Conservation (phyloP, 2,113 vertebrate genomes). For the Silurus meridionalis region DNA sequence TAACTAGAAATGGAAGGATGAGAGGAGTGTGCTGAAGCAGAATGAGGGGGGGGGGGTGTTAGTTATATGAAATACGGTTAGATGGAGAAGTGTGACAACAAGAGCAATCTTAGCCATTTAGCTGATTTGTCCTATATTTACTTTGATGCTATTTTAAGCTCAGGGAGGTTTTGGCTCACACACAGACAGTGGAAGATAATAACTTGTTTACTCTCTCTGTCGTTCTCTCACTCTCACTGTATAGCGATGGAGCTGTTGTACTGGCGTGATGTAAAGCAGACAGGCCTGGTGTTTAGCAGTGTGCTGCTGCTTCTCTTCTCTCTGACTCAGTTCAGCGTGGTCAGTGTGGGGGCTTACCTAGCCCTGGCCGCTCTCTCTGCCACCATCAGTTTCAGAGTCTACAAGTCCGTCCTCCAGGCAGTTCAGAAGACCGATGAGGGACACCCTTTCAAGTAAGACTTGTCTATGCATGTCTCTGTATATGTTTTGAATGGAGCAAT, state of each 20-base stretch:
- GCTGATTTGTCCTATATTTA: not conserved
- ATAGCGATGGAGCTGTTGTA: slow-evolving; percentile 95
- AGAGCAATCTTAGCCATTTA: not conserved
- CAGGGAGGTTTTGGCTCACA: not conserved
- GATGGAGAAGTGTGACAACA: not conserved
- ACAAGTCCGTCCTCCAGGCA: slow-evolving; percentile 98
- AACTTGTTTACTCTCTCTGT: not conserved
- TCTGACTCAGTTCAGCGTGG: slow-evolving; percentile 98
- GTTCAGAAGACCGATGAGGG: slow-evolving; percentile 99
- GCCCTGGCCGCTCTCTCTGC: slow-evolving; percentile 93
- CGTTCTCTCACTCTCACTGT: slow-evolving; percentile 3
- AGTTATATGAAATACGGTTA: not conserved
- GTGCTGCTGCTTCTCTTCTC: slow-evolving; percentile 95
- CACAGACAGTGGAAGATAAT: not conserved
- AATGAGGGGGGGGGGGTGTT: not conserved
- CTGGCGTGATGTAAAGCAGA: slow-evolving; percentile 98
- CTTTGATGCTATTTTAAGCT: not conserved
- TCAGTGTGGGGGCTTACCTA: slow-evolving; percentile 95
- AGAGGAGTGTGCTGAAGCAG: slow-evolving; percentile 9
- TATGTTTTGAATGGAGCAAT: not conserved
- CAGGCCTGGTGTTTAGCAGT: slow-evolving; percentile 91
- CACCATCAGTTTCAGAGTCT: slow-evolving; percentile 99
- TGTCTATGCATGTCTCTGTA: not conserved
- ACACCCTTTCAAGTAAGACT: slow-evolving; percentile 94
- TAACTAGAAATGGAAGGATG: slow-evolving; percentile 19